Conservation (phyloP, 2,888 invertebrate species). For the Antheraea yamamai region DNA sequence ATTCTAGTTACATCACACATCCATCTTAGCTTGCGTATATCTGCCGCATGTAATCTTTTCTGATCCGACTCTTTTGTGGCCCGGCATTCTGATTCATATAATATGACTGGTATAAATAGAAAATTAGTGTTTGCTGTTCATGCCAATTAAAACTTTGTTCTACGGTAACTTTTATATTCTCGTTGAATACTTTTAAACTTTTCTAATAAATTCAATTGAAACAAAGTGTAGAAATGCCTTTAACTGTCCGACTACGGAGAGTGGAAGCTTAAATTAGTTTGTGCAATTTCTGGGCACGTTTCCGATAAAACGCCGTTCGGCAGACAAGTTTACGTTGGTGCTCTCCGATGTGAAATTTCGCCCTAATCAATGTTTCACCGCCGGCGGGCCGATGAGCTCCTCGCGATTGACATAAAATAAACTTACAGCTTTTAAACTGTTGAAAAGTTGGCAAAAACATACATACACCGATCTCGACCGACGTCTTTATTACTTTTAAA, state of each 20-base stretch:
- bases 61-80: too few relatives aligned
- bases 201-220: conserved; percentile 4
- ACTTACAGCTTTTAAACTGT: background rate
- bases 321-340: background rate
- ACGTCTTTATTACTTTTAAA: background rate
- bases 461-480: background rate
- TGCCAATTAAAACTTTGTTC: conserved; percentile 4
- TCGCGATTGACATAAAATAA: background rate
- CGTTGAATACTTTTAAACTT: background rate
- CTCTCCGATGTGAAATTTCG: conserved; percentile 1
- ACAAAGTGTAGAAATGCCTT: background rate
- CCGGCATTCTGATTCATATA: too few relatives aligned
- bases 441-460: background rate
- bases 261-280: conserved; percentile 13
- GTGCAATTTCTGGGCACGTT: conserved; percentile 15
- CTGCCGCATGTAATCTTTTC: too few relatives aligned
- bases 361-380: conserved; percentile 10
- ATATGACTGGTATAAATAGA: too few relatives aligned
- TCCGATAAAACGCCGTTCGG: conserved; percentile 11
- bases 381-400: conserved; percentile 1
- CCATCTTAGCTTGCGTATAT: too few relatives aligned
- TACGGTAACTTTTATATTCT: background rate
- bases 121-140: background rate
- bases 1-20: too few relatives aligned
- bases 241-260: conserved; percentile 1